Evolutionary conservation across 2,797 vertebrate genomes (phyloP), one percentile per base, ranked within the genome.

Genomic region (Pseudocheirus occidentalis): DNA sequence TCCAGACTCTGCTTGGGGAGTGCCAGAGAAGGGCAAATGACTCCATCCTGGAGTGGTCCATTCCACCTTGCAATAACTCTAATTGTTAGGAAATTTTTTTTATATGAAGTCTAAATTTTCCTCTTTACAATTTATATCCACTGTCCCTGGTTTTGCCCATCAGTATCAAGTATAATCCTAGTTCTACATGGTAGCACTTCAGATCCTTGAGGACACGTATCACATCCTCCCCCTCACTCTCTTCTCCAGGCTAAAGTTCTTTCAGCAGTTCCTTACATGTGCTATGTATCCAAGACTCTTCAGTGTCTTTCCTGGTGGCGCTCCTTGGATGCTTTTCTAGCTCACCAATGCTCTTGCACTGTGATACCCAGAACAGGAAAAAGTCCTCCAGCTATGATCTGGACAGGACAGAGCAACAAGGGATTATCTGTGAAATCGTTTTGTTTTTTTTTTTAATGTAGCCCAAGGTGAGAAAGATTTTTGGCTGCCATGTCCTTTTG

Each of bases 261-360:
- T 87, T 87, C 40, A 87, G 18, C 7, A 18, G 27, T 87, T 87
- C 31, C 40, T 87, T 27, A 46, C 24, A 27, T 27, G 21, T 87
- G 40, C 40, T 14, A 12, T 27, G 40, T 27, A 50, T 50, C 46
- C 21, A 46, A 12, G n/a, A 21, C n/a, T n/a, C n/a, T 46, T 94
- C 91, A n/a, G 94, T 96, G 58, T 16, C 93, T 56, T 31, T 13
- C 93, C 59, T 31, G 90, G 50, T 93, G 91, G 18, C 13, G 2
- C 14, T 9, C 21, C 52, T 54, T 40, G 66, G 16, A 40, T 34
- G 29, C 52, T 21, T 50, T 54, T 29, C 50, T 34, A 14, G 27
- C 3, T 34, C 52, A 50, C 87, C 27, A 31, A 1, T 50, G 50
- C 27, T 53, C 87, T 90, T 52, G 13, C 81, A 6, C 7, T 28